phyloP scores from a whole-genome alignment of 2,888 invertebrate species.

The Stenurella melanura region DNA sequence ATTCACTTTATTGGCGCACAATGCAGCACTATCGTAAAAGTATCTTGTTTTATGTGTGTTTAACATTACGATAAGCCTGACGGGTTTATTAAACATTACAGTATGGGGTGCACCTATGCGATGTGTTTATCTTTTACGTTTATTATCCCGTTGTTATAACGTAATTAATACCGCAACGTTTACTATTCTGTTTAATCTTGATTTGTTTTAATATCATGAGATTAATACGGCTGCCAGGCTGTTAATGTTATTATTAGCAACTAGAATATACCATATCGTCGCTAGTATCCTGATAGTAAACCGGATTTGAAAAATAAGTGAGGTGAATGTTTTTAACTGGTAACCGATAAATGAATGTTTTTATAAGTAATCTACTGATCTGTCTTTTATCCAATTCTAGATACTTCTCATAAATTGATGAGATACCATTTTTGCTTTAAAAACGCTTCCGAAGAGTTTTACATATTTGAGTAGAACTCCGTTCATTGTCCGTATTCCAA shows the following conservation, averaged over 20 bases:
- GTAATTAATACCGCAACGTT: slow-evolving; percentile 5
- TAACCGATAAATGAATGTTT: no score
- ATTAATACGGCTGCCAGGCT: neutral
- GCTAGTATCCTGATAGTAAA: neutral
- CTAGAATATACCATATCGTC: neutral
- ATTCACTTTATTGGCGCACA: neutral
- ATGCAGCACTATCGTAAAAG: slow-evolving; percentile 2
- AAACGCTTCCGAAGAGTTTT: no score
- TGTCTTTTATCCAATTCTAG: no score
- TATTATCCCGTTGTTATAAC: slow-evolving; percentile 5
- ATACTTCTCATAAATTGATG: no score
- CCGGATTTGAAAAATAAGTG: no score
- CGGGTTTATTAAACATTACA: slow-evolving; percentile 1
- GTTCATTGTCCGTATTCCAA: no score
- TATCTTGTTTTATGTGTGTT: slow-evolving; percentile 2
- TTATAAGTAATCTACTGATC: no score
- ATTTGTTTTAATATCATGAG: slow-evolving; percentile 9
- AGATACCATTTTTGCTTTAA: no score
- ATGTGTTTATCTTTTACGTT: slow-evolving; percentile 26
- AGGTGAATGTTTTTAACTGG: no score
- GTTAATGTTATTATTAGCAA: neutral
- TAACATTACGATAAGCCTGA: slow-evolving; percentile 7
- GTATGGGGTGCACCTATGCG: slow-evolving; percentile 2
- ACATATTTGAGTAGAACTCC: no score
- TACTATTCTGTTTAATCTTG: slow-evolving; percentile 2